Conservation (phyloP, 2,113 vertebrate genomes). For the Halcyon senegalensis region DNA sequence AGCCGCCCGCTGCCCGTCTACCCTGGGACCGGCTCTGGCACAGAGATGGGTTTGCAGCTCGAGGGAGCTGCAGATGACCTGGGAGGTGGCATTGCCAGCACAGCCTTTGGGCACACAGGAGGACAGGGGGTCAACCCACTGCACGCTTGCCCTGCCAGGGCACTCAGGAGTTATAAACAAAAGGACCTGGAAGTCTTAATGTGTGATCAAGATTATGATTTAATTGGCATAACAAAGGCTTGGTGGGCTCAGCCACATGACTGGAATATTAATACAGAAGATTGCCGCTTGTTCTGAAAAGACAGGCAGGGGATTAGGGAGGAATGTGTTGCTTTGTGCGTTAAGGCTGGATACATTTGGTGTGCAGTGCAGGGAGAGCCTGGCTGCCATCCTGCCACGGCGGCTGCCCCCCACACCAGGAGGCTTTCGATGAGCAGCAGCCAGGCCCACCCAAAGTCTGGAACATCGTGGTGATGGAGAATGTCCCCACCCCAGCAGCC, state of each 20-base stretch:
- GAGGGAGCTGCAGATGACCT: background rate
- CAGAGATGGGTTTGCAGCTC: accelerated
- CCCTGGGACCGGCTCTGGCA: accelerated
- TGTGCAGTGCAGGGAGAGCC: background rate
- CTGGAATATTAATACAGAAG: conserved; percentile 40
- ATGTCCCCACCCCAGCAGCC: accelerated
- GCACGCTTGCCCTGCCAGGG: accelerated
- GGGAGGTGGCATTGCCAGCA: accelerated
- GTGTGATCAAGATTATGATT: conserved; percentile 28
- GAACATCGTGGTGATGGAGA: background rate
- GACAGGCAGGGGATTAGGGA: background rate
- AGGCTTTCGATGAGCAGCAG: background rate
- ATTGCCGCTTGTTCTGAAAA: background rate
- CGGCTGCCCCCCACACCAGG: accelerated
- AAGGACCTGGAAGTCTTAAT: background rate
- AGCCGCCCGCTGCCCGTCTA: accelerated
- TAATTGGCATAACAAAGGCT: conserved; percentile 49
- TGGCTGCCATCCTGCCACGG: background rate
- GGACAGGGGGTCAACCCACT: background rate
- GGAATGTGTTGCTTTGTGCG: background rate
- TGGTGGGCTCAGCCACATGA: conserved; percentile 1
- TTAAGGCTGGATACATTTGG: background rate
- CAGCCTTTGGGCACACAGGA: background rate
- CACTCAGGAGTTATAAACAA: background rate
- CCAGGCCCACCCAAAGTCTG: accelerated